Base-by-base conservation (phyloP, 2,113 vertebrate genomes). In the Trichomycterus rosablanca region DNA sequence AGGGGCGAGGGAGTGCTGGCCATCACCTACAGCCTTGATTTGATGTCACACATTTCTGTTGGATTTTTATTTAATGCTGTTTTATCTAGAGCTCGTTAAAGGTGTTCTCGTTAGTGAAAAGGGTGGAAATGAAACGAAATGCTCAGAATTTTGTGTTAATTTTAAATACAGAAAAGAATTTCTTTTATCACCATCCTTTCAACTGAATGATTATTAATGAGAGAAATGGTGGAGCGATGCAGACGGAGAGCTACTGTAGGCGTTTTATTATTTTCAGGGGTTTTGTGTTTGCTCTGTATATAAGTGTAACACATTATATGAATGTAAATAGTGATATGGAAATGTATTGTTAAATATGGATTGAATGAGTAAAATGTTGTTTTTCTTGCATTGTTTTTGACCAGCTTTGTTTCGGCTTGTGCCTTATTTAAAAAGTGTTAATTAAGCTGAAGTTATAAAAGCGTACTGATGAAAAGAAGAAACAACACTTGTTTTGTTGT, bases 371-470 rank as follows among this genome's bases (percentile, higher is more conserved):
- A 45, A 49, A 55, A 9, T 53, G 46, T 56, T 43, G 23, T 39
- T 52, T 55, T 65, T 59, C 9, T 44, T 24, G 19, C 3, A 16
- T 64, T 48, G 24, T 26, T 7, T 5, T 5, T 19, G 37, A 57
- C 2, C 10, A 8, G 60, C 86, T 88, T 76, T 78, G 75, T 80
- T 84, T 83, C 82, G 88, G 83, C 83, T 80, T 87, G 88, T 92
- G 90, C 89, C 89, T 93, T 93, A 93, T 79, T 82, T 86, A 86
- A 86, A 86, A 86, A 74, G 75, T 89, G 87, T 46, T 57, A 42
- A 5, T 66, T 46, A 43, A 66, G 61, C 44, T 68, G 55, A 46
- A 11, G 7, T 45, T 44, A 51, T 2, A 37, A 37, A 1, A 7
- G 32, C 19, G 2, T 16, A 40, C 37, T 56, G 53, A 42, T 3